Percentiles rank a stretch among this genome's conserved stretches.
These are phyloP conservation scores for Gyps fulvus DNA, from an alignment of 2,113 vertebrate genomes.

Conservation along the genomic window DNA sequence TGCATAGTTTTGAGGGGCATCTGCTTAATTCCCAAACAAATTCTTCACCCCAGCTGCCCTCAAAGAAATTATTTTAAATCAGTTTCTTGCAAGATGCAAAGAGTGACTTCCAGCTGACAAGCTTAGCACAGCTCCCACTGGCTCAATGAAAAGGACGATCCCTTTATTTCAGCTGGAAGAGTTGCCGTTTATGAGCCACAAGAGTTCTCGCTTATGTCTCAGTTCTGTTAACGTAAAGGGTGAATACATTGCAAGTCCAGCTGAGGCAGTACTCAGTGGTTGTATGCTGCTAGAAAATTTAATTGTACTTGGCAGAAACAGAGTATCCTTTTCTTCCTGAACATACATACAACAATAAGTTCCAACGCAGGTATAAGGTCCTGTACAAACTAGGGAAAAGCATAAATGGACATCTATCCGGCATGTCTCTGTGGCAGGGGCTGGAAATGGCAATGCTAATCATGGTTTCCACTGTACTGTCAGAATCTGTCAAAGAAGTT, in stretches of 20 bases:
- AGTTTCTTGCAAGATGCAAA: slow-evolving; percentile 22
- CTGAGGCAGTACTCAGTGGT: not conserved
- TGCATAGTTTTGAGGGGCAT: slow-evolving; percentile 49
- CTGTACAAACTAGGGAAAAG: not conserved
- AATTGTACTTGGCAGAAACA: not conserved
- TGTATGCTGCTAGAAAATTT: accelerated
- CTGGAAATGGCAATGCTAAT: not conserved
- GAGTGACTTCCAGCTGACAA: slow-evolving; percentile 34
- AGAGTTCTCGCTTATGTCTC: not conserved
- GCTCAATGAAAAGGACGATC: not conserved
- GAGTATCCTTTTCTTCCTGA: not conserved
- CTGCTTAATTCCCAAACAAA: slow-evolving; percentile 56
- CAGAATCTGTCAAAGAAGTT: not conserved
- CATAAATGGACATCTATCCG: not conserved
- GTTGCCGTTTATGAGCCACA: not conserved
- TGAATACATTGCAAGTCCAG: not conserved
- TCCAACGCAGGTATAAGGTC: not conserved
- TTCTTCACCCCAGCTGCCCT: slow-evolving; percentile 52
- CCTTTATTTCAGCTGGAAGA: not conserved
- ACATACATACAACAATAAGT: not conserved
- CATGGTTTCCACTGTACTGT: not conserved
- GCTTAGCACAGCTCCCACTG: slow-evolving; percentile 7
- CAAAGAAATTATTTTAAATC: slow-evolving; percentile 36
- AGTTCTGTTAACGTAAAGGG: not conserved
- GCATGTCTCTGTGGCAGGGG: not conserved